These are phyloP conservation scores for Desmophyllum pertusum DNA, from an alignment of 92 coral and sea anemone species.

Conservation along the genomic window DNA sequence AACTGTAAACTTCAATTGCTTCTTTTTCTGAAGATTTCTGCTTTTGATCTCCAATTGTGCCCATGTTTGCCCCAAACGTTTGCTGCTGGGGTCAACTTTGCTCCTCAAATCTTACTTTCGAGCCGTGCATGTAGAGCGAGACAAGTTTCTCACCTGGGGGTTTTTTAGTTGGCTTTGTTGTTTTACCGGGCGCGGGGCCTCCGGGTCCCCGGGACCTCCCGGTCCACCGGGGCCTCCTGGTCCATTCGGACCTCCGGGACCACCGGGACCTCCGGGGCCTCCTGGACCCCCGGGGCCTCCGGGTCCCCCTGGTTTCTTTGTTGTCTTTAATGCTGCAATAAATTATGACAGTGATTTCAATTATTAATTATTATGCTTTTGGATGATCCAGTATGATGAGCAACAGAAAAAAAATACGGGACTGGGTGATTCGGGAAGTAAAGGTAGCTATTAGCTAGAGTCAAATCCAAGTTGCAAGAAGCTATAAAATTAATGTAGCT, in stretches of 20 bases:
- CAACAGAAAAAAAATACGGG: conserved; percentile 20
- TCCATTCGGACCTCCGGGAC: conserved; percentile 81
- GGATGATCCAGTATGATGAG: too few species aligned
- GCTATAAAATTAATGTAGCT: too few species aligned
- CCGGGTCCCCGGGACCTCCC: conserved; percentile 68
- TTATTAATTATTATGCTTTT: neutral
- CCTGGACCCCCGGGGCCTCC: conserved; percentile 79
- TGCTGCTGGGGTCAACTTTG: too few species aligned
- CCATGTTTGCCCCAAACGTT: too few species aligned
- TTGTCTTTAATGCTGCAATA: conserved; percentile 48
- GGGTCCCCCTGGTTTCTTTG: conserved; percentile 76
- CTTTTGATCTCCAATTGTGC: too few species aligned
- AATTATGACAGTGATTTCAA: neutral
- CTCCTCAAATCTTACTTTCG: too few species aligned
- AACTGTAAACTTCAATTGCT: too few species aligned
- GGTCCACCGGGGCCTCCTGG: conserved; percentile 84
- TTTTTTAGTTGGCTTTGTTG: conserved; percentile 70
- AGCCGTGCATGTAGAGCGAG: too few species aligned
- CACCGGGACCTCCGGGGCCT: conserved; percentile 71
- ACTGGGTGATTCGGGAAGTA: too few species aligned
- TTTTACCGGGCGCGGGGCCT: conserved; percentile 56
- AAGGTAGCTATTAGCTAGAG: too few species aligned
- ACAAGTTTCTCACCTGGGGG: conserved; percentile 35
- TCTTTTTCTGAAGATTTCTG: too few species aligned
- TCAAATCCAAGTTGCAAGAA: too few species aligned